Evolutionary conservation across 2,113 vertebrate genomes (phyloP).

Genomic region (Eudorcas thomsonii): DNA sequence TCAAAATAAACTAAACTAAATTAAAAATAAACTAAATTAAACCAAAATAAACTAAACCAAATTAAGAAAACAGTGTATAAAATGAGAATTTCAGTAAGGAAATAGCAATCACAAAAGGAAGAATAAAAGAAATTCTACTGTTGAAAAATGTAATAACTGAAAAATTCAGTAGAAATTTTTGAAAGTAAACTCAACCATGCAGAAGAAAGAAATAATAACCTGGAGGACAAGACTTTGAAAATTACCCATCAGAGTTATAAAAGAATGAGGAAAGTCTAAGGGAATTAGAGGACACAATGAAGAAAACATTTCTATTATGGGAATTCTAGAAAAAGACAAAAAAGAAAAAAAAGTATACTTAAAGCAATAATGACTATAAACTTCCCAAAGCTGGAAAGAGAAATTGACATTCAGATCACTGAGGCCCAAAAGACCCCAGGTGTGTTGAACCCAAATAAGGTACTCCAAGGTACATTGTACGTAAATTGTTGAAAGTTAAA

Average conservation of each 20-base stretch:
- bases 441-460: neutral
- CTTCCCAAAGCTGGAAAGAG: neutral
- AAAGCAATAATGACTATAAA: neutral
- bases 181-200: neutral
- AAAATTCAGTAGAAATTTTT: neutral
- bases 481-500: neutral
- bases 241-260: neutral
- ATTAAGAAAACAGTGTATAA: neutral
- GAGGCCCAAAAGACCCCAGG: neutral
- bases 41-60: neutral
- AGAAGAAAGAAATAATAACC: neutral
- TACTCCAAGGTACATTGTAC: neutral
- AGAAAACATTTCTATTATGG: neutral
- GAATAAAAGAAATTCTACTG: neutral
- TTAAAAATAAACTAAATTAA: too few relatives aligned
- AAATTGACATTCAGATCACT: neutral
- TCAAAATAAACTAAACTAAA: neutral
- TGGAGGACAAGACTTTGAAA: neutral
- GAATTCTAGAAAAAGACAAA: neutral
- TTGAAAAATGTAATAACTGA: neutral
- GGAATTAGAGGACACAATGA: neutral
- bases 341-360: neutral
- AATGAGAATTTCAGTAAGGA: neutral
- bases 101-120: neutral
- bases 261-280: neutral